Base-by-base conservation (phyloP, 2,888 invertebrate species). In the Chelonus formosanus region DNA sequence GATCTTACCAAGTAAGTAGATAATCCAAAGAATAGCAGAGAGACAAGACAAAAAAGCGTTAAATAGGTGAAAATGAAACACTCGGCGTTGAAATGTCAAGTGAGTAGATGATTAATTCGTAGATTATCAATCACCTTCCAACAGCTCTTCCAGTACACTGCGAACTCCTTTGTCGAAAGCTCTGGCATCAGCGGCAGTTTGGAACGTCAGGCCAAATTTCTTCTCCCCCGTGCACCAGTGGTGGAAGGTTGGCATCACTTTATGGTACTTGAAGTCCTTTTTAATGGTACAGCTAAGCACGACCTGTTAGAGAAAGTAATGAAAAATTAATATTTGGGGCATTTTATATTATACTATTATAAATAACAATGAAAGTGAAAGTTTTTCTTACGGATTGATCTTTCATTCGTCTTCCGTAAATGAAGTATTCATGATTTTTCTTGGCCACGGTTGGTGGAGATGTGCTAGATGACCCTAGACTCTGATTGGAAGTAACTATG, bases 191-290 rank as follows among this genome's bases (percentile, higher is more conserved):
- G 96, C 96, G 45, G 96, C 96, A 61, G 96, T 95, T 85, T 96
- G 96, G 88, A 98, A 98, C 61, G 97, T 97, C 75, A 98, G 89
- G 58, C 97, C 98, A 87, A 95, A 97, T 74, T 94, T 92, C 86
- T 95, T 95, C 86, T 96, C 95, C 67, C 95, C 97, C 31, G 96
- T 96, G 82, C 92, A 92, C 97, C 97, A 98, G 86, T 97, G 97
- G 87, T 97, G 97, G 89, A 98, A 98, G 54, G 97, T 97, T 43
- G 98, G 97, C 94, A 97, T 97, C 79, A 97, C 96, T 88, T 95
- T 96, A 86, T 95, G 95, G 88, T 97, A 97, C 84, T 95, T 94
- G 85, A 97, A 94, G 86, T 97, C 97, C 84, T 95, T 94, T 86
- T 96, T 96, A 84, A 97, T 94, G 60, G 93, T 92, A 88, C 97